Conservation (phyloP, 2,797 vertebrate genomes). For the Hypotaenidia okinawae region DNA sequence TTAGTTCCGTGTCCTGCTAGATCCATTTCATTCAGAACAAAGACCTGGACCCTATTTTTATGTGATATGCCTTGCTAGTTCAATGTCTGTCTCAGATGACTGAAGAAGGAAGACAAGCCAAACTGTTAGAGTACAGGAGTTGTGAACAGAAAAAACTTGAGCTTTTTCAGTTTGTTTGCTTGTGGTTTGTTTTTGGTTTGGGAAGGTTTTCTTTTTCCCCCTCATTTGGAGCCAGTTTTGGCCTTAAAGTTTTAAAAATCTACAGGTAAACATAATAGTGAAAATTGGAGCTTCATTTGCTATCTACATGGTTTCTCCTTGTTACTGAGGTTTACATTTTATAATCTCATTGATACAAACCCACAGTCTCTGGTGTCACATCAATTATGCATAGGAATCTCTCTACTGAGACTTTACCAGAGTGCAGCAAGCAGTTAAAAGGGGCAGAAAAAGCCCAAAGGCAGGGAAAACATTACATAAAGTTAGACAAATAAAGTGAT, state of each 20-base stretch:
- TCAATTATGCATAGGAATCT: neutral
- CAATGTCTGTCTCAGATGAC: neutral
- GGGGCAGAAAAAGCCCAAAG: neutral
- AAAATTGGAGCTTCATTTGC: neutral
- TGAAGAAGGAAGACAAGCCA: conserved; percentile 20
- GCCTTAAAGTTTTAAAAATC: neutral
- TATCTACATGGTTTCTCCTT: neutral
- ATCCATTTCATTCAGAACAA: neutral
- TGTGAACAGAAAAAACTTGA: neutral
- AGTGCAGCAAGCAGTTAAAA: neutral
- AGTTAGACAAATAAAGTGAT: neutral
- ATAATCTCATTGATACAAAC: neutral
- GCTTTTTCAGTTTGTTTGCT: neutral
- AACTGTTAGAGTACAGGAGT: neutral
- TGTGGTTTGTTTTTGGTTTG: neutral
- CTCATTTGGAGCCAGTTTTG: neutral
- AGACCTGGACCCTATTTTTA: neutral
- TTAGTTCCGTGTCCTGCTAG: neutral
- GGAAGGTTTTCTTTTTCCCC: neutral
- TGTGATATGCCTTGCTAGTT: neutral
- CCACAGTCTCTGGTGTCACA: neutral
- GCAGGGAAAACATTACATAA: neutral
- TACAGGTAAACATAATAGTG: neutral
- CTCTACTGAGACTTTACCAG: neutral
- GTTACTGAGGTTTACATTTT: neutral